Evolutionary conservation across 2,797 vertebrate species (phyloP).

Genomic region (Pangasius sanitwongsei): DNA sequence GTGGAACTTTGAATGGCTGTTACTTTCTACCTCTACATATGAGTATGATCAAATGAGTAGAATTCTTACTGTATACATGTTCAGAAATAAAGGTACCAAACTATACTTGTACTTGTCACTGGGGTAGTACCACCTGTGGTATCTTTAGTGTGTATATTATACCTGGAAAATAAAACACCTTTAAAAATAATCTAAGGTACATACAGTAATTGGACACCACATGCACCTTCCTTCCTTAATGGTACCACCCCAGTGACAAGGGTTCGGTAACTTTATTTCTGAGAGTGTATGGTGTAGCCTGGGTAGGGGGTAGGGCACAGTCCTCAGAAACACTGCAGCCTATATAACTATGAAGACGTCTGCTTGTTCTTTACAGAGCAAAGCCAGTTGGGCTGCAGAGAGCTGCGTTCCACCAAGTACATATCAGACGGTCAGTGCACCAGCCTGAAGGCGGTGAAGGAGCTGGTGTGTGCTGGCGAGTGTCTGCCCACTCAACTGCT

Average conservation of each 20-base stretch:
- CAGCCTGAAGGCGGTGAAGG: constrained; percentile 90
- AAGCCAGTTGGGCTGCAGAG: constrained; percentile 89
- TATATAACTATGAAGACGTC: not conserved
- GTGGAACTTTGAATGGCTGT: not conserved
- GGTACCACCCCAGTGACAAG: not conserved
- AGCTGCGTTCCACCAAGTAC: constrained; percentile 93
- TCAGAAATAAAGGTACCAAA: not conserved
- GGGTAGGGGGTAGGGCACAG: not conserved
- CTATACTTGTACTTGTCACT: not conserved
- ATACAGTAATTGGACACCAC: not conserved
- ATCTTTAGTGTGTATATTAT: not conserved
- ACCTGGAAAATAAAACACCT: not conserved
- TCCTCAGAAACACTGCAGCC: not conserved
- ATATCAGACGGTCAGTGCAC: constrained; percentile 98
- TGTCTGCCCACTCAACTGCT: constrained; percentile 89
- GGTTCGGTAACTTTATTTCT: not conserved
- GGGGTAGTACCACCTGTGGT: not conserved
- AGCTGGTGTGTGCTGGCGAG: constrained; percentile 93
- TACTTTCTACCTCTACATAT: not conserved
- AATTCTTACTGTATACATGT: not conserved
- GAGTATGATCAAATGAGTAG: not conserved
- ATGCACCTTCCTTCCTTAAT: not conserved
- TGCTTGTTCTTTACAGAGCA: constrained; percentile 71
- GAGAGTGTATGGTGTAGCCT: not conserved
- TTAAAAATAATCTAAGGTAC: not conserved